These are phyloP conservation scores for Leucozona laternaria DNA, from an alignment of 2,888 invertebrate species.

Conservation along the genomic window DNA sequence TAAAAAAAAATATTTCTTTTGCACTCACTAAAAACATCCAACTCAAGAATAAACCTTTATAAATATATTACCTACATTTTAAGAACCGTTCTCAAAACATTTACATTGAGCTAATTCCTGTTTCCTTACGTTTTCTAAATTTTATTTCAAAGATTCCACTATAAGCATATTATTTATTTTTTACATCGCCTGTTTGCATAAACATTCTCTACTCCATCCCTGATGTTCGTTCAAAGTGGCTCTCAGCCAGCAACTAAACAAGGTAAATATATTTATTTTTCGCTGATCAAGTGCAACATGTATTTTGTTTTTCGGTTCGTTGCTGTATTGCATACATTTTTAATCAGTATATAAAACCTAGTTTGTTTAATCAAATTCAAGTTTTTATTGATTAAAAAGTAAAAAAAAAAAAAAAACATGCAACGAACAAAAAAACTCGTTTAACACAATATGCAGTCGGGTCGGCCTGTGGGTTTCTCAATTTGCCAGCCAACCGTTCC, in stretches of 20 bases:
- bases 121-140: too few species aligned
- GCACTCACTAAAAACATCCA: too few species aligned
- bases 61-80: too few species aligned
- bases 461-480: constrained; percentile 21
- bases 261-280: constrained; percentile 32
- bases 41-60: too few species aligned
- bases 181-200: background rate
- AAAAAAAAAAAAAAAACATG: background rate
- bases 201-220: background rate
- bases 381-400: constrained; percentile 35
- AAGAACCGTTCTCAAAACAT: too few species aligned
- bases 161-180: too few species aligned
- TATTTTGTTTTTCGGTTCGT: constrained; percentile 33
- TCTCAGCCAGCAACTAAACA: constrained; percentile 30
- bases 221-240: constrained; percentile 20
- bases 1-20: too few species aligned
- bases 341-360: constrained; percentile 41
- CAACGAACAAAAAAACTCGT: constrained; percentile 34
- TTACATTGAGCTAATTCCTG: too few species aligned
- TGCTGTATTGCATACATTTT: constrained; percentile 36
- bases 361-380: constrained; percentile 37
- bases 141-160: too few species aligned
- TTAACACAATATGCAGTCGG: constrained; percentile 26
- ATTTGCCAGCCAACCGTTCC: constrained; percentile 33
- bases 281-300: constrained; percentile 44